Evolutionary conservation across 2,797 vertebrate species (phyloP).

Genomic region (Tauraco hartlaubi): DNA sequence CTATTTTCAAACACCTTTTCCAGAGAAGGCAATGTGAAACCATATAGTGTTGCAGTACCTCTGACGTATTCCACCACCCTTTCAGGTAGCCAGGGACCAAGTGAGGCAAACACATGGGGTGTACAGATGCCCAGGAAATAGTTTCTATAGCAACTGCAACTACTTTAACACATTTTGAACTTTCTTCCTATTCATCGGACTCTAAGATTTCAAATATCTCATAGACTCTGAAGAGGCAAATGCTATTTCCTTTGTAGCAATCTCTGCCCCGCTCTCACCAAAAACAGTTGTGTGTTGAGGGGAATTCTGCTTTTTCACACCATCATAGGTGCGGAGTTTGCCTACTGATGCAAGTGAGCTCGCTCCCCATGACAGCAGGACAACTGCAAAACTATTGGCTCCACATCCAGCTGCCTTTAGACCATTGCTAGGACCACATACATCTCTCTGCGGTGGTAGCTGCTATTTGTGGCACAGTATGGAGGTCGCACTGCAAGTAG

Average conservation of each 20-base stretch:
- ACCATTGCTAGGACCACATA: not conserved
- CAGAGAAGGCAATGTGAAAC: not conserved
- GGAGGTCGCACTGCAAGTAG: not conserved
- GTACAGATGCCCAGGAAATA: slow-evolving; percentile 13
- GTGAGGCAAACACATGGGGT: slow-evolving; percentile 23
- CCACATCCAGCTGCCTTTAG: not conserved
- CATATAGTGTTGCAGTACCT: not conserved
- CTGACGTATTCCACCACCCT: not conserved
- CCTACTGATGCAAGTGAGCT: not conserved
- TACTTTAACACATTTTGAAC: slow-evolving; percentile 51
- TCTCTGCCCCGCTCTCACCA: not conserved
- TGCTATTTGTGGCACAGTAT: not conserved
- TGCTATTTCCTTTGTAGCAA: not conserved
- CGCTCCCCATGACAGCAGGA: not conserved
- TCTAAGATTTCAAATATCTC: not conserved
- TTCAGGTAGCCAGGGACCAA: slow-evolving; percentile 52
- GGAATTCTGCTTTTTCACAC: not conserved
- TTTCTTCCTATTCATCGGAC: slow-evolving; percentile 41
- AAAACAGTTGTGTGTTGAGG: not conserved
- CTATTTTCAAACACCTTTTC: not conserved
- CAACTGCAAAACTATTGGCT: not conserved
- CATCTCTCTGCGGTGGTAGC: not conserved
- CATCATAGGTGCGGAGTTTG: not conserved
- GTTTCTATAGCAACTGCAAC: slow-evolving; percentile 65
- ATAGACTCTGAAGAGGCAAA: not conserved